Evolutionary conservation across 2,888 invertebrate genomes (phyloP), one percentile per base, ranked within the genome.

Genomic region (Lutraria lutraria): DNA sequence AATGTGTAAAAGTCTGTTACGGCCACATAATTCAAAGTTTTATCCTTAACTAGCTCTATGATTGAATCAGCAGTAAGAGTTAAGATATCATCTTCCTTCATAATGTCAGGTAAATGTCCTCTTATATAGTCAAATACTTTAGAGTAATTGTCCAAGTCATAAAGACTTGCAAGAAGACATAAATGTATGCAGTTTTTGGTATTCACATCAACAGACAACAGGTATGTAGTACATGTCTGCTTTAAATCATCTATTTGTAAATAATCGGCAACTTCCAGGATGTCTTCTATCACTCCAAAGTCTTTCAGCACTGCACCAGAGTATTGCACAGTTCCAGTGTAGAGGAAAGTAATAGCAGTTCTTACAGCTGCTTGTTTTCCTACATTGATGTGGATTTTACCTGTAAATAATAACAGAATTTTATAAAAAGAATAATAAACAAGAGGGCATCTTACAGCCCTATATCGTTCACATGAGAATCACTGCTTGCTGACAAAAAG

Each of bases 231-330:
- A 85, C 95, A 95, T 13, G 92, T 90, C 54, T 88, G 68, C 82
- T 94, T 95, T 43, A 95, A 87, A n/a, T 94, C 93, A 25, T 88
- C 87, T 12, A 95, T 94, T 85, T 95, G 95, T 29, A 95, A 92
- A 82, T 94, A 95, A 85, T 95, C 95, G 0, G 95, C 94, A 19
- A 93, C 94, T 87, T 95, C 93, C 12, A 95, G 91, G 19, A 95
- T 87, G 29, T 94, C 94, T 43, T 91, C 89, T 8, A 94, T 91
- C 13, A 88, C 89, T 19, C 92, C 91, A 68, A 93, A 93, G 31
- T 76, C 76, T 6, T 84, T 89, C 12, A 95, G 88, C 0, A 16
- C 76, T 34, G 34, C 31, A 76, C 76, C 76, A 76, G 76, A 16
- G 34, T 76, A 34, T 63, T 93, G 92, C 8, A 93, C 86, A 13